phyloP scores from a whole-genome alignment of 2,113 vertebrate species.

The Cochlearius cochlearius region DNA sequence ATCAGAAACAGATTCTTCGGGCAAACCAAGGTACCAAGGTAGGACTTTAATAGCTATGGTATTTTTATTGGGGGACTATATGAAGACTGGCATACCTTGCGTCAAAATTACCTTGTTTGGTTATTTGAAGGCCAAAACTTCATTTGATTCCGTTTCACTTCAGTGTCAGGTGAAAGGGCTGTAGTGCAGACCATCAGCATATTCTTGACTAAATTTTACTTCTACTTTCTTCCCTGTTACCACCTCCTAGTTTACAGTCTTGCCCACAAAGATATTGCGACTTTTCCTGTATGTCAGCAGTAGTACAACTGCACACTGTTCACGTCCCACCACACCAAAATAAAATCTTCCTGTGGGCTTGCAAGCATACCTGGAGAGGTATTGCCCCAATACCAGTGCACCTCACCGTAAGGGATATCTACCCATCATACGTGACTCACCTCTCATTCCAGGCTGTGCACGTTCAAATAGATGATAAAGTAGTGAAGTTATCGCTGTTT shows the following conservation, averaged over 20 bases:
- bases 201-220: neutral
- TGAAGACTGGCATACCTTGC: neutral
- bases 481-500: neutral
- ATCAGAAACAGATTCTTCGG: conserved; percentile 89
- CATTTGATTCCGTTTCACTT: neutral
- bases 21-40: conserved; percentile 90
- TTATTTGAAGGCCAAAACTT: neutral
- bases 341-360: neutral
- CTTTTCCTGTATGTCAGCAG: neutral
- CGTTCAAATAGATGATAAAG: neutral
- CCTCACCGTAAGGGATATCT: neutral
- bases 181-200: neutral
- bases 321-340: neutral
- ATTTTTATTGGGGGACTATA: neutral
- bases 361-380: neutral
- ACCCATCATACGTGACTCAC: neutral
- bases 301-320: neutral
- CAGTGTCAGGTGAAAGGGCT: neutral
- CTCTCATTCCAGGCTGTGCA: neutral
- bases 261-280: neutral
- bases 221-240: neutral
- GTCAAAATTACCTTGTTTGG: neutral
- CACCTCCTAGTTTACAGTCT: neutral
- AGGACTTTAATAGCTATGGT: conserved; percentile 24
- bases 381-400: neutral